Percentiles rank a stretch among this genome's conserved stretches.
Evolutionary conservation across 2,113 vertebrate genomes (phyloP).

Genomic region (Saimiri boliviensis): DNA sequence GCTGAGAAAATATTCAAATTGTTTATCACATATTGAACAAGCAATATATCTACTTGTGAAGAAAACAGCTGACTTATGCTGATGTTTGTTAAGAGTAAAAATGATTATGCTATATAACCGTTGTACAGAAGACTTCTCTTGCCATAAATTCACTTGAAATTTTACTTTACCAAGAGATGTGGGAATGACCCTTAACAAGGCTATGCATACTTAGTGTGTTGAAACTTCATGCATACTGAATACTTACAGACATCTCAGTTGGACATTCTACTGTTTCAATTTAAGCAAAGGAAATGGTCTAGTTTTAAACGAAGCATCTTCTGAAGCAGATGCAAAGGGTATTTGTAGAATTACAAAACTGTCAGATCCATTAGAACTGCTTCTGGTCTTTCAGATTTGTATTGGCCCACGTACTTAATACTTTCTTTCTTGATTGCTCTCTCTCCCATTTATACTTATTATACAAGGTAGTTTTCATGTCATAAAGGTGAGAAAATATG

Average conservation of each 20-base stretch:
- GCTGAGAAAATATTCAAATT: not conserved
- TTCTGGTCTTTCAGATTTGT: not conserved
- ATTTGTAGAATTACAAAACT: not conserved
- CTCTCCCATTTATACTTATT: not conserved
- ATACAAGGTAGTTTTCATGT: not conserved
- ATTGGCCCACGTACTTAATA: not conserved
- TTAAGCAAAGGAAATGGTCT: not conserved
- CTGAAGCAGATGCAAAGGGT: not conserved
- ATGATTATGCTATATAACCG: not conserved
- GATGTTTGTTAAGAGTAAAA: slow-evolving; percentile 28
- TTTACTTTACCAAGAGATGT: slow-evolving; percentile 35
- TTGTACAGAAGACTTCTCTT: slow-evolving; percentile 13
- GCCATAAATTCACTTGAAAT: not conserved
- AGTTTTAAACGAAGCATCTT: not conserved
- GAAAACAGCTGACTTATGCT: not conserved
- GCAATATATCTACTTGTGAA: not conserved
- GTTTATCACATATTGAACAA: not conserved
- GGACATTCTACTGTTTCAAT: slow-evolving; percentile 19
- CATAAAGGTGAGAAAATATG: not conserved
- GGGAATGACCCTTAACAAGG: not conserved
- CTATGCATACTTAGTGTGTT: not conserved
- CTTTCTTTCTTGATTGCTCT: not conserved
- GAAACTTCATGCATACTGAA: not conserved
- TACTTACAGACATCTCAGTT: not conserved
- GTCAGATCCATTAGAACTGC: not conserved